Base-by-base conservation (phyloP, 1,140 invertebrate species). In the Coenobita brevimanus region DNA sequence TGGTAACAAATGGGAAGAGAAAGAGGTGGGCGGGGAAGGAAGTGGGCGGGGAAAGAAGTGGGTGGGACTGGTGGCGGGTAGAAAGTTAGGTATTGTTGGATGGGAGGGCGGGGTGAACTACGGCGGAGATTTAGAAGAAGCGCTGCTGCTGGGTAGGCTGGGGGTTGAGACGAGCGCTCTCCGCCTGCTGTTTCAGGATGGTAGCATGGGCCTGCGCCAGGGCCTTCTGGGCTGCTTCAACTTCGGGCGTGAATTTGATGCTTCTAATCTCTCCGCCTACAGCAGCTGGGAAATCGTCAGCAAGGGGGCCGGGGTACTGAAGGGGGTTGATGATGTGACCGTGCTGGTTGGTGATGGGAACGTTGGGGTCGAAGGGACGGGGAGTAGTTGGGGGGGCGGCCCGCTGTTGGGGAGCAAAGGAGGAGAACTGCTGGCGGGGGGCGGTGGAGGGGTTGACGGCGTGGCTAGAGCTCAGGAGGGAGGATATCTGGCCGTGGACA, bases 311-410 rank as follows among this genome's bases (percentile, higher is more conserved):
- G 0, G 83, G 84, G 89, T 62, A 89, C 24, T 84, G 38, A 27
- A 82, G 80, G n/a, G 89, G 89, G 41, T 89, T 89, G 69, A 89
- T 82, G 1, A 89, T 67, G 30, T 75, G 82, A 0, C 89, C 89
- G 15, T 76, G 81, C 21, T 82, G 43, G 83, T 89, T 87, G 33
- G 46, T 64, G 21, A 82, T 46, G 30, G 84, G 84, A 15, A 82
- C 46, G n/a, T 64, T 82, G 8, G 36, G 75, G 50, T 82, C 80
- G 10, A 83, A 38, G 33, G 30, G 27, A 15, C 33, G 67, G n/a
- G 57, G 30, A 1, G 27, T 4, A 4, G 79, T 54, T n/a, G 38
- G 46, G 0, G 24, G 67, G 43, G 27, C 10, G 38, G 24, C 4
- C 10, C 33, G 38, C 0, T 17, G 62, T 2, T 10, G 64, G n/a